Evolutionary conservation across 2,888 invertebrate genomes (phyloP).

Genomic region (Campoplex capitator): DNA sequence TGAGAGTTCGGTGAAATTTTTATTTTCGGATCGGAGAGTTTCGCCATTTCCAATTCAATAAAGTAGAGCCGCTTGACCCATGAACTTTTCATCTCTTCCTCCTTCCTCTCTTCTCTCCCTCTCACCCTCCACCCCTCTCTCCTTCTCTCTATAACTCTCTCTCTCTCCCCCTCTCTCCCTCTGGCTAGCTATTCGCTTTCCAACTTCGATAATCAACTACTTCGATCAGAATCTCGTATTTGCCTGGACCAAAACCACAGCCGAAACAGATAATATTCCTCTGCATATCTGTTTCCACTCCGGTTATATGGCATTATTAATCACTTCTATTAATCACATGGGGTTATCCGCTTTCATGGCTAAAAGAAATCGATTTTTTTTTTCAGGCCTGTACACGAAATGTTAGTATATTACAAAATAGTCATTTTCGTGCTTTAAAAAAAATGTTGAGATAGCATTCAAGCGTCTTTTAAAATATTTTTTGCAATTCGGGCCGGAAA

Average conservation of each 20-base stretch:
- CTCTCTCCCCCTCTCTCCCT: conserved; percentile 38
- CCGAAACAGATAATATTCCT: conserved; percentile 57
- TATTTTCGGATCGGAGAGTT: conserved; percentile 43
- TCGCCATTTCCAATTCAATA: conserved; percentile 72
- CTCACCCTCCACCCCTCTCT: conserved; percentile 29
- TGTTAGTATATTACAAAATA: too few species aligned
- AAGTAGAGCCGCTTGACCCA: conserved; percentile 71
- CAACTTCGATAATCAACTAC: conserved; percentile 66
- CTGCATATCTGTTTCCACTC: conserved; percentile 32
- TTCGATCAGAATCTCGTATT: conserved; percentile 58
- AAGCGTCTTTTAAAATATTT: too few species aligned
- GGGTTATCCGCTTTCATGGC: background rate
- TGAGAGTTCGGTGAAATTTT: conserved; percentile 46
- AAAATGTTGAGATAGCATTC: too few species aligned
- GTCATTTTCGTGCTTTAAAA: too few species aligned
- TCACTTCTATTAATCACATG: conserved; percentile 52
- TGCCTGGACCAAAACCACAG: conserved; percentile 39
- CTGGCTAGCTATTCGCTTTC: conserved; percentile 64
- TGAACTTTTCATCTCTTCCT: conserved; percentile 42
- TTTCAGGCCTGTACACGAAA: too few species aligned
- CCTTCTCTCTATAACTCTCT: conserved; percentile 1
- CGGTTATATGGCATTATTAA: conserved; percentile 41
- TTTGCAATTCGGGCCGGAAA: too few species aligned
- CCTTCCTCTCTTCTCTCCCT: conserved; percentile 23
- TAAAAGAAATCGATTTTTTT: background rate